Conservation (phyloP, 2,797 vertebrate species). For the Eulemur rubriventer region DNA sequence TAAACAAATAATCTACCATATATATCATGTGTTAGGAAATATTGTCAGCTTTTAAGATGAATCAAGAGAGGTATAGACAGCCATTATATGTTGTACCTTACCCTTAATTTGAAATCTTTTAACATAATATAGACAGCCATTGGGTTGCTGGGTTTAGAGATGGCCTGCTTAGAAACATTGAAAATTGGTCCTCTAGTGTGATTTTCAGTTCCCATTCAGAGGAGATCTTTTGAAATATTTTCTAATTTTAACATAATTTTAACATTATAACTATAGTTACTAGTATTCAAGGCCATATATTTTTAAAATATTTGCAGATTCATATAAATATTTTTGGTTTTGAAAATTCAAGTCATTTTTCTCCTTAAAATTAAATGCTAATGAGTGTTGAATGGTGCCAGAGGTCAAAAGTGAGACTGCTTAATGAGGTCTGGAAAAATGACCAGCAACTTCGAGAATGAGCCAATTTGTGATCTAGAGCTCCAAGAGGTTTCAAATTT, state of each 20-base stretch:
- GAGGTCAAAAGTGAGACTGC: neutral
- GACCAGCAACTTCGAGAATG: neutral
- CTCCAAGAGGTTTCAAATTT: neutral
- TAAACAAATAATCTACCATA: neutral
- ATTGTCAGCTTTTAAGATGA: neutral
- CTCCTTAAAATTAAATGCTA: neutral
- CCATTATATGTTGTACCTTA: neutral
- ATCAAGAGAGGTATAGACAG: neutral
- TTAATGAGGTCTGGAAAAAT: neutral
- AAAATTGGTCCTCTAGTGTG: neutral
- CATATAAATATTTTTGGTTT: neutral
- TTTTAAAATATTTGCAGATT: neutral
- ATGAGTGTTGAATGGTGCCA: neutral
- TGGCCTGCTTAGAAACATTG: neutral
- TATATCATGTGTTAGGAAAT: neutral
- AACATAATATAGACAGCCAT: neutral
- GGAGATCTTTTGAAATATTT: neutral
- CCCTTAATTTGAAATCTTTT: neutral
- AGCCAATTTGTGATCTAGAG: neutral
- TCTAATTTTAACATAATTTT: neutral
- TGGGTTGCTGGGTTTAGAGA: neutral
- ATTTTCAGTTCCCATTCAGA: neutral
- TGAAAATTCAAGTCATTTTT: neutral
- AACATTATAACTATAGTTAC: neutral
- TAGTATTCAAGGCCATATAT: neutral